Evolutionary conservation across 2,888 invertebrate genomes (phyloP), one percentile per base, ranked within the genome.

Genomic region (Maniola hyperantus): DNA sequence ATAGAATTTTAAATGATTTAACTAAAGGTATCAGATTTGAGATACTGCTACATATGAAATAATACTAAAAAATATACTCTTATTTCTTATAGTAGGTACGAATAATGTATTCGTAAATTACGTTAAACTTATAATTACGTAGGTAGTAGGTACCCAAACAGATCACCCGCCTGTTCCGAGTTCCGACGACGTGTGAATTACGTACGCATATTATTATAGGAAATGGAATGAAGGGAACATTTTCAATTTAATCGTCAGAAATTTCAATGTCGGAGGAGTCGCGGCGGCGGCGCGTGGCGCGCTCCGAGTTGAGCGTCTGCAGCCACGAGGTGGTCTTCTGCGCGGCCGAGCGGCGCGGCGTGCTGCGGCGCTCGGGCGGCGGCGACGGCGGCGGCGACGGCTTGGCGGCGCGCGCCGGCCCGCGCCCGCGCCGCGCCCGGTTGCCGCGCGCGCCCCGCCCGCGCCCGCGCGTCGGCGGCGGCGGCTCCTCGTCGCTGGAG

Each of bases 301-400:
- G 77, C 50, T 75, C 75, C 6, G 73, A 69, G 18, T 79, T 78
- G 10, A 85, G 74, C 68, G 74, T 85, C 71, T 89, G 86, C 57
- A 89, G 77, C 88, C 85, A 87, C n/a, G 82, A 77, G 50, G 76
- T 76, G 8, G 83, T 80, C 73, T 84, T 86, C 74, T 85, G 86
- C 6, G 88, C 87, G 44, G 89, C 89, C 42, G 83, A 73, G 55
- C 89, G 85, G 44, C 89, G 87, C 65, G 89, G 90, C 55, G 89
- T 88, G 75, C 89, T 85, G 67, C 89, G 89, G 76, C 88, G 83
- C 13, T 78, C 75, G 60, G 71, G 72, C 36, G 78, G 71, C 13
- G 62, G 70, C 36, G 72, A 67, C 72, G 67, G 65, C 51, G 75
- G 75, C 71, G 36, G 62, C 71, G 72, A 46, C 68, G 58, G 42